Evolutionary conservation across 2,113 vertebrate genomes (phyloP).

Genomic region (Pelvicachromis taeniatus): DNA sequence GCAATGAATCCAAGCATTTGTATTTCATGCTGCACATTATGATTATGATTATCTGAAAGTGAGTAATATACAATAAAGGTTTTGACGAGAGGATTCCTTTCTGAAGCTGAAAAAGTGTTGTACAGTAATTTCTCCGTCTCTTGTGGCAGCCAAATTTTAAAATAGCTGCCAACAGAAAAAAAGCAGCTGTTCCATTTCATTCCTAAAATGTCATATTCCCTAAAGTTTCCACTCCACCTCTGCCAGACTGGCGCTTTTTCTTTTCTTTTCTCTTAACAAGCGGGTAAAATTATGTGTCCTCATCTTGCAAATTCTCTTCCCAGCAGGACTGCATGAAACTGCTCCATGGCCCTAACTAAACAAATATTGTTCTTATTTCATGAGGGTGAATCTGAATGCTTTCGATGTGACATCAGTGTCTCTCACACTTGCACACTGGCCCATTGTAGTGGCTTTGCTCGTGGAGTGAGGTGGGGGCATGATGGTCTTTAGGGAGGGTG

Average conservation of each 20-base stretch:
- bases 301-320: constrained; percentile 29
- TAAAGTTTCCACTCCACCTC: constrained; percentile 19
- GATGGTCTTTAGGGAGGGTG: neutral
- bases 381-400: constrained; percentile 68
- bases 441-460: constrained; percentile 60
- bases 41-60: neutral
- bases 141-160: neutral
- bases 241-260: neutral
- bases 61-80: neutral
- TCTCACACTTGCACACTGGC: constrained; percentile 64
- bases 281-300: neutral
- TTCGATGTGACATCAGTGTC: constrained; percentile 71
- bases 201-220: constrained; percentile 12
- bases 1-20: neutral
- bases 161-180: neutral
- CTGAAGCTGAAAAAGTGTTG: neutral
- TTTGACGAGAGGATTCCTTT: neutral
- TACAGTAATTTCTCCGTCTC: neutral
- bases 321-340: constrained; percentile 30
- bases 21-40: neutral
- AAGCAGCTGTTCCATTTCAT: neutral
- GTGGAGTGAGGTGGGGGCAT: constrained; percentile 25
- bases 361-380: constrained; percentile 75
- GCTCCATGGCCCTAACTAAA: constrained; percentile 62
- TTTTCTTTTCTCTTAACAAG: neutral